Evolutionary conservation across 1,140 invertebrate genomes (phyloP), one percentile per base, ranked within the genome.

Genomic region (Daktulosphaira vitifoliae): DNA sequence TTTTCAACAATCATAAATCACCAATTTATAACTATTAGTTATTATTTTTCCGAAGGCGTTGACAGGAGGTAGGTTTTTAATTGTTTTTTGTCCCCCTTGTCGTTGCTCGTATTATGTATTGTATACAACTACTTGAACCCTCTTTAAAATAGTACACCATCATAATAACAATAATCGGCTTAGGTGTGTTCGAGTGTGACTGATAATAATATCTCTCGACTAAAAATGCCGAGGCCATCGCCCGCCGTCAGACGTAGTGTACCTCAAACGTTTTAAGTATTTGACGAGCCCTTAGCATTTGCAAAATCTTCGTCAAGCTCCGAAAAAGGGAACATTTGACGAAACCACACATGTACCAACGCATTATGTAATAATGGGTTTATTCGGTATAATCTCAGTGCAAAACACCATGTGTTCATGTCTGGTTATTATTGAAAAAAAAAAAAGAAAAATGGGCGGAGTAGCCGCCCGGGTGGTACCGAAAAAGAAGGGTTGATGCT

Each of bases 281-380:
- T 59, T 59, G 23, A n/a, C n/a, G 38, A 25, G 42, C 20, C 54
- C 33, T 29, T 22, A 8, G 7, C 23, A 22, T 5, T 6, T 33
- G 20, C 23, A 48, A 5, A 15, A 18, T 9, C 7, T 11, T 56
- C 29, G 29, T 5, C 29, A 33, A 33, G 5, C 54, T n/a, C 4
- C 23, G n/a, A 25, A 15, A 15, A 2, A 15, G n/a, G 23, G 15
- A 26, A 44, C 39, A 25, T 9, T 38, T n/a, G 37, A 15, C 26
- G 26, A 59, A 44, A 44, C 54, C 54, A 11, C 23, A 20, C 22
- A 25, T 22, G 38, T 6, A 29, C 39, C 54, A 44, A 59, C 42
- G 39, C 54, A 25, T n/a, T 15, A 23, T 44, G 29, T 59, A 59
- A 59, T 59, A 59, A 59, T 59, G 42, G 42, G 54, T 59, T 59